phyloP scores from a whole-genome alignment of 2,113 vertebrate genomes.

The Strix aluco region DNA sequence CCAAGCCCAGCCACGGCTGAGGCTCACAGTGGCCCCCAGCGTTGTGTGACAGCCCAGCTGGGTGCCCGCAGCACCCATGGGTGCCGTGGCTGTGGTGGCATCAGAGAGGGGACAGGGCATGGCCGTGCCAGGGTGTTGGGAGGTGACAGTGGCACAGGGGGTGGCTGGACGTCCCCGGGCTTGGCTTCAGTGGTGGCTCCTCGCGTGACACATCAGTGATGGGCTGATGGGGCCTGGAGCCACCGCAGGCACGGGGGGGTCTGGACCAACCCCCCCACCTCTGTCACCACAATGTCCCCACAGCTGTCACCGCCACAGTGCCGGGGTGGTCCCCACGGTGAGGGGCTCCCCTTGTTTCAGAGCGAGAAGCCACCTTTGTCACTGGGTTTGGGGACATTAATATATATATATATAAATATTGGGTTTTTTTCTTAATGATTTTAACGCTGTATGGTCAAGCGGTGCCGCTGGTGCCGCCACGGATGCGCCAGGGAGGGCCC shows the following conservation, averaged over 20 bases:
- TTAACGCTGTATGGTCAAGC: not conserved
- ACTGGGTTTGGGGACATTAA: not conserved
- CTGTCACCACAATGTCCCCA: not conserved
- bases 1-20: not conserved
- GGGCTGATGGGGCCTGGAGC: not conserved
- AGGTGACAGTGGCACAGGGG: not conserved
- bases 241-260: not conserved
- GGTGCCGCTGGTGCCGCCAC: not conserved
- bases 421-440: slow-evolving; percentile 1
- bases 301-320: not conserved
- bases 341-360: not conserved
- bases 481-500: not conserved
- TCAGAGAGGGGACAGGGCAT: too few relatives aligned
- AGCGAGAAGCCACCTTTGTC: not conserved
- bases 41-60: not conserved
- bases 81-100: not conserved
- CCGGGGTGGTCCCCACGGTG: accelerated
- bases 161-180: not conserved
- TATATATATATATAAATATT: not conserved
- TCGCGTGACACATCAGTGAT: accelerated
- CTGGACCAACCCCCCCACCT: not conserved
- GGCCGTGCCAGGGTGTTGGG: accelerated
- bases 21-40: not conserved
- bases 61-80: not conserved
- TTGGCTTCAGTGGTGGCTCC: not conserved